Percentiles rank a stretch among this genome's conserved stretches.
Evolutionary conservation across 2,888 invertebrate genomes (phyloP).

Genomic region (Ellobium chinense): DNA sequence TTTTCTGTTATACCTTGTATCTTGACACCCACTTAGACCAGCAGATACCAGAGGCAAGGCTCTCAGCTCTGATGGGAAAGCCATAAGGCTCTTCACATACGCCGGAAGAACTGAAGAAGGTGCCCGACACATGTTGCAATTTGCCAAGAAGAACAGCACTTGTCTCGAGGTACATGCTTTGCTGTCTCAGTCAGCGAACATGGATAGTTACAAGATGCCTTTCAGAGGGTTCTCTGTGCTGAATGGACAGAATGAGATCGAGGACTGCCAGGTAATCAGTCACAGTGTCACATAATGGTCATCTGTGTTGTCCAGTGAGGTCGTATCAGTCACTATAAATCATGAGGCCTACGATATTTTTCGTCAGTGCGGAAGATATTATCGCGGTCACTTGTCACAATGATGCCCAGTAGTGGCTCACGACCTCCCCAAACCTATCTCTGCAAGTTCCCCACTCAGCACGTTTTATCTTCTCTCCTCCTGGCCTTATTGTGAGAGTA

Average conservation of each 20-base stretch:
- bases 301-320: too few species aligned
- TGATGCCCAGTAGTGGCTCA: too few species aligned
- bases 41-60: slow-evolving; percentile 38
- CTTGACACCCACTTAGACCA: background rate
- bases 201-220: slow-evolving; percentile 8
- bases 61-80: background rate
- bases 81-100: slow-evolving; percentile 10
- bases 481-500: too few species aligned
- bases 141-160: slow-evolving; percentile 21
- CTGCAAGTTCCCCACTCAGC: too few species aligned
- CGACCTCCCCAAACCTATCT: too few species aligned
- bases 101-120: slow-evolving; percentile 3
- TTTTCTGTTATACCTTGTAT: too few species aligned
- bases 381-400: too few species aligned
- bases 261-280: slow-evolving; percentile 9
- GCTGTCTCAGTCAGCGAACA: background rate
- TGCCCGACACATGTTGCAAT: background rate
- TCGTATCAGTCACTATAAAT: too few species aligned
- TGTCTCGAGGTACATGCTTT: slow-evolving; percentile 2
- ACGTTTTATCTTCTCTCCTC: too few species aligned
- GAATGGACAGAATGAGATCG: background rate
- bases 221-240: slow-evolving; percentile 9
- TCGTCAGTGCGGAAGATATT: too few species aligned
- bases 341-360: too few species aligned
- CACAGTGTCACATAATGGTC: too few species aligned